A percentile compares a stretch with the other conserved stretches of the same genome.
These are phyloP conservation scores for Calosoma granatense DNA, from an alignment of 1,140 invertebrate genomes.

Conservation along the genomic window DNA sequence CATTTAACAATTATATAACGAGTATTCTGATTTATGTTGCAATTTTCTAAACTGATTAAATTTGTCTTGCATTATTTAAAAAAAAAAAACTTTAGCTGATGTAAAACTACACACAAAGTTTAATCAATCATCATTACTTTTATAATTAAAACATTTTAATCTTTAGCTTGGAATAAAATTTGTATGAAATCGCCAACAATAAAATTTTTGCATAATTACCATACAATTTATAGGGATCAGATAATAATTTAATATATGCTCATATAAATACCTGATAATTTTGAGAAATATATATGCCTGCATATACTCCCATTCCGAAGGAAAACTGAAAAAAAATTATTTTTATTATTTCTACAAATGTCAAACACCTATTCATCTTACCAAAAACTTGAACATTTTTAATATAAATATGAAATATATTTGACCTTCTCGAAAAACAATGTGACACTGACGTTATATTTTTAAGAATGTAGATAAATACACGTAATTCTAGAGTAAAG, in stretches of 20 bases:
- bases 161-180: too few species aligned
- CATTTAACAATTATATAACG: conserved; percentile 12
- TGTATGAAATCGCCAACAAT: too few species aligned
- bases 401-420: too few species aligned
- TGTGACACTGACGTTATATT: background rate
- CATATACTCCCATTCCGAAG: conserved; percentile 63
- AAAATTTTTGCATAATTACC: too few species aligned
- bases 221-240: too few species aligned
- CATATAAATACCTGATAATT: conserved; percentile 81
- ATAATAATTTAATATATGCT: too few species aligned
- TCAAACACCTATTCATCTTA: too few species aligned
- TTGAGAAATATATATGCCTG: conserved; percentile 69
- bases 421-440: background rate
- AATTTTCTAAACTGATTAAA: conserved; percentile 6
- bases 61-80: conserved; percentile 11
- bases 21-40: conserved; percentile 12
- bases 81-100: too few species aligned
- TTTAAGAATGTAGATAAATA: background rate
- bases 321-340: conserved; percentile 49
- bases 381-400: background rate
- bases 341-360: background rate
- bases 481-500: background rate
- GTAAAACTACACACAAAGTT: too few species aligned
- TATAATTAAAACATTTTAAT: too few species aligned
- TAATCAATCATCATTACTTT: too few species aligned